phyloP scores from a whole-genome alignment of 2,888 invertebrate genomes.

The Amphipoea lucens region DNA sequence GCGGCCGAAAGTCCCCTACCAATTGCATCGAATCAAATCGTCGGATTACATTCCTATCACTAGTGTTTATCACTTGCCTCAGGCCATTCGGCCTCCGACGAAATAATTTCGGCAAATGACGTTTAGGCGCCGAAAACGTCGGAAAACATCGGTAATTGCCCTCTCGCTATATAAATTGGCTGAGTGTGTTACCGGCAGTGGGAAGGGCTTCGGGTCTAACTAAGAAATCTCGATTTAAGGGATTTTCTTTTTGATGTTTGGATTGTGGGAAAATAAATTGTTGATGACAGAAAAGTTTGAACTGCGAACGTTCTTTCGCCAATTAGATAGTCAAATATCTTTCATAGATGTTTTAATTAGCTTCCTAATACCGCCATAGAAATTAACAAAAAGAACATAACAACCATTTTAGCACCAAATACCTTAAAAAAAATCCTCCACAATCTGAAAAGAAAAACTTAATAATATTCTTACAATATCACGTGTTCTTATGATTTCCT shows the following conservation, averaged over 20 bases:
- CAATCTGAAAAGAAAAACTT: not conserved
- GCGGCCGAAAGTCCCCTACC: constrained; percentile 54
- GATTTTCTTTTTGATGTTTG: not conserved
- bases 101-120: constrained; percentile 86
- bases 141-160: constrained; percentile 86
- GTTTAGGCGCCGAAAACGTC: constrained; percentile 83
- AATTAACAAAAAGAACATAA: not conserved
- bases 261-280: constrained; percentile 1
- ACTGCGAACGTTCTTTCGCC: too few relatives aligned
- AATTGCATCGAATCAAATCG: constrained; percentile 63
- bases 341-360: not conserved
- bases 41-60: constrained; percentile 61
- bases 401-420: not conserved
- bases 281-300: not conserved
- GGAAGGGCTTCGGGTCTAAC: constrained; percentile 76
- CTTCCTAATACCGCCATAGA: not conserved
- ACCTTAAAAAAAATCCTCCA: not conserved
- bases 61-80: constrained; percentile 74
- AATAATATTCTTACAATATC: not conserved
- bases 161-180: constrained; percentile 87
- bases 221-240: constrained; percentile 64
- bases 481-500: not conserved
- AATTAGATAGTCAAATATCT: not conserved
- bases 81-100: constrained; percentile 74
- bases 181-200: constrained; percentile 84